Conservation (phyloP, 1,140 invertebrate genomes). For the Cotesia glomerata region DNA sequence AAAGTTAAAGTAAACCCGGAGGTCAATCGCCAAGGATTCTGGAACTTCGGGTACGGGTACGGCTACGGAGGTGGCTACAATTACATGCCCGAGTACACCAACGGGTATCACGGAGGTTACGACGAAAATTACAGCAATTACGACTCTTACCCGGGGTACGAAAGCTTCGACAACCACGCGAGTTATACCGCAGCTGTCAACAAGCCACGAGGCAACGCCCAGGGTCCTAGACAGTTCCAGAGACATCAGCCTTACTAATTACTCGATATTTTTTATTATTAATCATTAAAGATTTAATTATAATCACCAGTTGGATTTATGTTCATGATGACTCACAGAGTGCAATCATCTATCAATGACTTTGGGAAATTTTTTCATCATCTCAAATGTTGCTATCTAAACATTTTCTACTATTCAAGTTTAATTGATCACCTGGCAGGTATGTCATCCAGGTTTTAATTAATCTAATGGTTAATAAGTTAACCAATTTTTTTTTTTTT, state of each 20-base stretch:
- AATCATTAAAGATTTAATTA: constrained; percentile 16
- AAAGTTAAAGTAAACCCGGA: constrained; percentile 65
- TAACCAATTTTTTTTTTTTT: background rate
- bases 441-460: too few relatives aligned
- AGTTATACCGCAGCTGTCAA: constrained; percentile 49
- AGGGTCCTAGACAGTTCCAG: constrained; percentile 61
- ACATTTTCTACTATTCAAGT: too few relatives aligned
- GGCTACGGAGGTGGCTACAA: constrained; percentile 62
- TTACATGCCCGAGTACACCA: constrained; percentile 59
- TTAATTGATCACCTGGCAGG: too few relatives aligned
- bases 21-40: constrained; percentile 55
- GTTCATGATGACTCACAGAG: background rate
- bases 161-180: constrained; percentile 55
- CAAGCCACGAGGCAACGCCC: constrained; percentile 59
- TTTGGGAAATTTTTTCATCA: too few relatives aligned
- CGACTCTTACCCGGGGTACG: constrained; percentile 54
- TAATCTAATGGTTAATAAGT: too few relatives aligned
- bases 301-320: background rate
- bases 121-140: constrained; percentile 59
- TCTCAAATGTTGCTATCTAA: too few relatives aligned
- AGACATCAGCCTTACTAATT: constrained; percentile 65
- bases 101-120: constrained; percentile 58
- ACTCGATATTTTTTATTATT: constrained; percentile 9
- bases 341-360: too few relatives aligned
- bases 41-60: constrained; percentile 58